A percentile compares a stretch with the other conserved stretches of the same genome.
Evolutionary conservation across 2,113 vertebrate species (phyloP).

Genomic region (Hymenochirus boettgeri): DNA sequence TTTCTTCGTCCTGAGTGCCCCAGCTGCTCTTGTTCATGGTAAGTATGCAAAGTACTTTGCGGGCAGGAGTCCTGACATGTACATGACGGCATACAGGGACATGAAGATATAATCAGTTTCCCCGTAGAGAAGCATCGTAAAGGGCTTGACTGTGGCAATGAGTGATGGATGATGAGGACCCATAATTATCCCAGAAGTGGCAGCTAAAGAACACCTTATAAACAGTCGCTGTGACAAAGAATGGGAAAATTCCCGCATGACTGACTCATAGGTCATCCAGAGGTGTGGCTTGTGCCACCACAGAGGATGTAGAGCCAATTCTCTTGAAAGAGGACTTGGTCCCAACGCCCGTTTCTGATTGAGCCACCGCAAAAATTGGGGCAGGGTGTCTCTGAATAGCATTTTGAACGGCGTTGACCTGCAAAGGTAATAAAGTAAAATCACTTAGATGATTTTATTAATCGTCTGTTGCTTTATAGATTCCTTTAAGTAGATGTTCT

Average conservation of each 20-base stretch:
- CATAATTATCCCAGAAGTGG: slow-evolving; percentile 79
- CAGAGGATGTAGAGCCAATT: slow-evolving; percentile 86
- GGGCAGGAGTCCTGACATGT: slow-evolving; percentile 84
- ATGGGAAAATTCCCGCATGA: slow-evolving; percentile 82
- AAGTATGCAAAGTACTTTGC: slow-evolving; percentile 82
- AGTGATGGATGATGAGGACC: slow-evolving; percentile 83
- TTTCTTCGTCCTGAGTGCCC: slow-evolving; percentile 83
- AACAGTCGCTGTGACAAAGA: slow-evolving; percentile 83
- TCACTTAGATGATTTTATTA: too few species aligned
- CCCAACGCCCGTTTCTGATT: slow-evolving; percentile 88
- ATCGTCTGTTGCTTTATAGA: too few species aligned
- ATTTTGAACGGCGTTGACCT: slow-evolving; percentile 81
- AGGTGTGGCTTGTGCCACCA: slow-evolving; percentile 91
- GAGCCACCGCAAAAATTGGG: slow-evolving; percentile 82
- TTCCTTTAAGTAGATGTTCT: too few species aligned
- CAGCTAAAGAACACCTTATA: slow-evolving; percentile 78
- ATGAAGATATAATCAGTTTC: slow-evolving; percentile 74
- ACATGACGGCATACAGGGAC: slow-evolving; percentile 80
- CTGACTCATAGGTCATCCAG: slow-evolving; percentile 91
- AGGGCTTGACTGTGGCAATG: slow-evolving; percentile 79
- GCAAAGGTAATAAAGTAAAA: too few species aligned
- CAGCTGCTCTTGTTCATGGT: slow-evolving; percentile 88
- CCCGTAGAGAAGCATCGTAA: slow-evolving; percentile 75
- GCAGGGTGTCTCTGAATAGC: slow-evolving; percentile 84
- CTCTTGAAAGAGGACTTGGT: slow-evolving; percentile 88